phyloP scores from a whole-genome alignment of 2,113 vertebrate genomes.

The Myodes glareolus region DNA sequence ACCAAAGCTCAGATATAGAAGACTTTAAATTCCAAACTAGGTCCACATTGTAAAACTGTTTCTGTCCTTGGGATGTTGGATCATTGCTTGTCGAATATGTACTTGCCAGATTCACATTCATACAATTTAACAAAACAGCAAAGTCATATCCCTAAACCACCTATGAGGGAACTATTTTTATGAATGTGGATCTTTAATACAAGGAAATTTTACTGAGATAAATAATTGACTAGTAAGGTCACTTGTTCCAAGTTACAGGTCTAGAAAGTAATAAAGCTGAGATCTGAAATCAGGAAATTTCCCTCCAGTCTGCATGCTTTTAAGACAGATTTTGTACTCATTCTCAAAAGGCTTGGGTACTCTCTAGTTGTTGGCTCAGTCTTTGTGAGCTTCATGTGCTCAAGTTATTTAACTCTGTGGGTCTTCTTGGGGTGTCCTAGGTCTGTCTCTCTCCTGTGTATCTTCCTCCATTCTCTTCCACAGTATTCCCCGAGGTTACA shows the following conservation, averaged over 20 bases:
- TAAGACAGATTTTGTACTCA: neutral
- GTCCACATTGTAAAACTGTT: neutral
- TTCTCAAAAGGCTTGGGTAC: neutral
- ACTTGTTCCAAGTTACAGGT: fast-evolving
- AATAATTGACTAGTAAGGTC: neutral
- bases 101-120: neutral
- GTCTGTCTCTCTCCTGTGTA: neutral
- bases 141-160: neutral
- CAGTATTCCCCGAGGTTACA: neutral
- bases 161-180: neutral
- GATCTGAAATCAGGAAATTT: neutral
- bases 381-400: neutral
- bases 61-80: neutral
- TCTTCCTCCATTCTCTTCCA: neutral
- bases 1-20: neutral
- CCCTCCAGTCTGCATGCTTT: fast-evolving
- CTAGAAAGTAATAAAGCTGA: neutral
- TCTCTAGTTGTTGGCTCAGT: neutral
- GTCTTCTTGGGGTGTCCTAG: neutral
- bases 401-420: neutral
- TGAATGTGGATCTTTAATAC: neutral
- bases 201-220: neutral
- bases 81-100: neutral
- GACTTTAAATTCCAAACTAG: neutral
- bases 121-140: neutral